A percentile compares a stretch with the other conserved stretches of the same genome.
Conservation (phyloP, 2,888 invertebrate genomes). For the Luperina testacea region DNA sequence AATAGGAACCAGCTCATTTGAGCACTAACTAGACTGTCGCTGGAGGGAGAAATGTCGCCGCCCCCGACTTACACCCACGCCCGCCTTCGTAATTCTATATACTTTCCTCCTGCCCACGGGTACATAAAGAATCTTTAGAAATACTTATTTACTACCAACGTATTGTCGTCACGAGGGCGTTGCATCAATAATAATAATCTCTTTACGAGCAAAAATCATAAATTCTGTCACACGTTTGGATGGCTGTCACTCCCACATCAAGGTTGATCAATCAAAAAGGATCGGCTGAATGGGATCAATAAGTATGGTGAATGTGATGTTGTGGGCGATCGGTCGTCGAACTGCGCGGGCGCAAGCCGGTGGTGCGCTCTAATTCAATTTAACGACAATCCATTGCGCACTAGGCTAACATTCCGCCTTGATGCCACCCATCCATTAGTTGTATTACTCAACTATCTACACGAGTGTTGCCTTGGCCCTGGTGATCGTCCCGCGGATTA, state of each 20-base stretch:
- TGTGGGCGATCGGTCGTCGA: conserved; percentile 90
- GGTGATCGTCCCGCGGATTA: conserved; percentile 57
- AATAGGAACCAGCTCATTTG: conserved; percentile 58
- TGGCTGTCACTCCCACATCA: conserved; percentile 82
- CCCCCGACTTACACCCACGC: conserved; percentile 74
- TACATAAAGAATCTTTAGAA: conserved; percentile 66
- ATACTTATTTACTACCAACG: conserved; percentile 57
- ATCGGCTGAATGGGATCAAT: conserved; percentile 88
- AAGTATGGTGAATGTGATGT: conserved; percentile 81
- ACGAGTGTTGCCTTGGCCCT: conserved; percentile 71
- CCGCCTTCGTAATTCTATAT: conserved; percentile 69
- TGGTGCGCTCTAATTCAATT: conserved; percentile 88
- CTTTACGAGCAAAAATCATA: conserved; percentile 63
- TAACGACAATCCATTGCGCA: conserved; percentile 86
- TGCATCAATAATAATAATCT: conserved; percentile 66
- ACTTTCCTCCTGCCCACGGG: conserved; percentile 74
- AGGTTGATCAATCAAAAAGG: conserved; percentile 86
- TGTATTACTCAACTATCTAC: conserved; percentile 76
- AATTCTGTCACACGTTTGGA: conserved; percentile 70
- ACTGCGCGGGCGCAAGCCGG: conserved; percentile 88
- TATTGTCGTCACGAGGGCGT: conserved; percentile 61
- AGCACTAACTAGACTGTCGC: conserved; percentile 61
- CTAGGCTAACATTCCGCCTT: conserved; percentile 75
- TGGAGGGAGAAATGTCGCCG: conserved; percentile 69
- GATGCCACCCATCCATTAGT: conserved; percentile 73